Percentiles rank a stretch among this genome's conserved stretches.
These are phyloP conservation scores for Electrophaes corylata DNA, from an alignment of 2,888 invertebrate species.

Conservation along the genomic window DNA sequence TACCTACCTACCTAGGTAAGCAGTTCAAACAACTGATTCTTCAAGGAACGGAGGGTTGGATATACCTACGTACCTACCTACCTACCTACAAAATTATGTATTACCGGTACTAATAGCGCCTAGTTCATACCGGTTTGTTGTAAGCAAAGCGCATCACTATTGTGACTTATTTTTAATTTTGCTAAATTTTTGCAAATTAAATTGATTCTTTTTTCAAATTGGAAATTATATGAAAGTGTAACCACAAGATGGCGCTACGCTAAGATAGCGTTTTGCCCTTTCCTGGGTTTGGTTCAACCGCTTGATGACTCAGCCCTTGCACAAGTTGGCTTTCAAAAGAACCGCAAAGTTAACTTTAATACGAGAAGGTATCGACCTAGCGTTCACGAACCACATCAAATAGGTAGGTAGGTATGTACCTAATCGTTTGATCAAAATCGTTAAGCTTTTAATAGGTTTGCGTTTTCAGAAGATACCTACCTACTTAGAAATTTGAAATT, in stretches of 20 bases:
- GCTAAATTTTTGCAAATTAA: neutral
- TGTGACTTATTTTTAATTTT: neutral
- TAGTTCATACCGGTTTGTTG: too few relatives aligned
- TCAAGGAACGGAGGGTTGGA: neutral
- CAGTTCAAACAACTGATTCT: constrained; percentile 16
- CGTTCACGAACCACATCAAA: constrained; percentile 20
- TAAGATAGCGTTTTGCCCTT: constrained; percentile 8
- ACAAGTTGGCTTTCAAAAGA: constrained; percentile 28
- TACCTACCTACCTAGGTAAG: neutral
- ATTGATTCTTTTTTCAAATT: neutral
- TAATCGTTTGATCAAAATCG: constrained; percentile 12
- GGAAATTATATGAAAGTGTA: neutral
- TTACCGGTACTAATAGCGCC: too few relatives aligned
- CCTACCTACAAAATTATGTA: too few relatives aligned
- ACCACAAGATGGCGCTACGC: constrained; percentile 15
- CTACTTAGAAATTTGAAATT: neutral
- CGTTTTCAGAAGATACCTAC: constrained; percentile 1
- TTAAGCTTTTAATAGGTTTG: constrained; percentile 15
- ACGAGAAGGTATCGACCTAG: neutral
- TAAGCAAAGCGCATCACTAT: neutral
- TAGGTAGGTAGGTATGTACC: neutral
- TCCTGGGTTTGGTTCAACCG: constrained; percentile 23
- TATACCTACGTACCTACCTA: too few relatives aligned
- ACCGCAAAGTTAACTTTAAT: constrained; percentile 11
- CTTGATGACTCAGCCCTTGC: constrained; percentile 27